Base-by-base conservation (phyloP, 2,888 invertebrate species). In the Caenorhabditis sp. region DNA sequence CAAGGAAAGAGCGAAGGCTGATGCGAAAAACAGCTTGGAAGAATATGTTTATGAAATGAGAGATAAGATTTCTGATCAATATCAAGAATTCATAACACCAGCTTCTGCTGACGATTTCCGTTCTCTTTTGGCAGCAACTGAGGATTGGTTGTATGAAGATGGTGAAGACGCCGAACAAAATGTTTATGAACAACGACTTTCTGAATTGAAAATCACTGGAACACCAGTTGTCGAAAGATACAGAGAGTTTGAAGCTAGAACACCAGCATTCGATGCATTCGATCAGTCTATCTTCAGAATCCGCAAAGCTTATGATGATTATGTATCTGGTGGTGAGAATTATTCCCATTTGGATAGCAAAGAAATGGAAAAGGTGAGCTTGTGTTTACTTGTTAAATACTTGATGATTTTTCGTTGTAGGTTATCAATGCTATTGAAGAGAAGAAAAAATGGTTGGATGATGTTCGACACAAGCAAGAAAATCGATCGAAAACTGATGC, bases 11-110 rank as follows among this genome's bases (percentile, higher is more conserved):
- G 95, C 96, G 88, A 92, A 96, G 59, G 93, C 94, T 5, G 97
- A 97, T 89, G 95, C 95, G 0, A 93, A 96, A 86, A 99, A 99
- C 89, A 93, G 95, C 2, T 91, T 99, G 0, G 99, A 99, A 89
- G 99, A 99, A 89, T 99, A 95, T 88, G 95, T 99, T 36, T 99
- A 99, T 88, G 97, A 97, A 85, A 91, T 97, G 89, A 92, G 99
- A 65, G 93, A 94, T 70, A 95, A 95, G 88, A 89, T 97, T 63
- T 91, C 91, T 52, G 92, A 92, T 74, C 91, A 92, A 49, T 90
- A 94, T 62, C 92, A 92, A 76, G 91, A 92, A 5, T 97, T 92
- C 88, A 92, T 95, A 25, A 90, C 92, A 1, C 93, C 93, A 64
- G 89, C 90, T 14, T 88, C 87, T 5, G 84, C 85, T 50, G 84